Evolutionary conservation across 2,888 invertebrate species (phyloP), one percentile per base, ranked within the genome.

Genomic region (Cheiracanthium punctorium): DNA sequence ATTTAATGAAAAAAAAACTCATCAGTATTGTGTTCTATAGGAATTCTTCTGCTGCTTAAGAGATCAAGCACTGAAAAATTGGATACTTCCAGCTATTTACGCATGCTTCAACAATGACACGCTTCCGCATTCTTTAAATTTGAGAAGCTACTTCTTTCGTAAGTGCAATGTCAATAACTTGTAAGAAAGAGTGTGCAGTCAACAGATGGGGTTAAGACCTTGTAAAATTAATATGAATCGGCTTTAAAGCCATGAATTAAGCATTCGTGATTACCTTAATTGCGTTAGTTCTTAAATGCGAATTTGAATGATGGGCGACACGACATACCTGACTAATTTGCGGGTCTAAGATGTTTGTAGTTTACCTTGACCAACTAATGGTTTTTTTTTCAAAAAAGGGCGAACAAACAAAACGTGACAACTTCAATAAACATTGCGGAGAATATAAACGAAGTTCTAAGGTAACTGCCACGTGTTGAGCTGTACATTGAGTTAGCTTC

Each of bases 341-440:
- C 30, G 32, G 20, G 30, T 29, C 43, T 52, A 52, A 52, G 33
- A 70, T 28, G 41, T 20, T 48, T 30, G 24, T 20, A 32, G 28
- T 70, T 79, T 52, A 77, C 70, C 70, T 79, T 79, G 77, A 70
- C 77, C 77, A 32, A 70, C 52, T 79, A 64, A 64, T 64, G 17
- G 29, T 33, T 24, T 52, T 24, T 52, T 29, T n/a, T n/a, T n/a
- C n/a, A n/a, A 52, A n/a, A 12, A 41, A 28, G 43, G 71, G 43
- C 28, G 43, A 12, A 14, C 14, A 71, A 71, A 71, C 71, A 71
- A 37, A 41, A 41, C 71, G 71, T 71, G 41, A 71, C 71, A 71
- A 17, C 24, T 1, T 1, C 7, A 20, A 28, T 4, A 33, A 69
- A 69, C 24, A 58, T 58, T 58, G 58, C 24, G 24, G 2, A 4